Conservation (phyloP, 2,797 vertebrate genomes). For the Garrulus glandarius region DNA sequence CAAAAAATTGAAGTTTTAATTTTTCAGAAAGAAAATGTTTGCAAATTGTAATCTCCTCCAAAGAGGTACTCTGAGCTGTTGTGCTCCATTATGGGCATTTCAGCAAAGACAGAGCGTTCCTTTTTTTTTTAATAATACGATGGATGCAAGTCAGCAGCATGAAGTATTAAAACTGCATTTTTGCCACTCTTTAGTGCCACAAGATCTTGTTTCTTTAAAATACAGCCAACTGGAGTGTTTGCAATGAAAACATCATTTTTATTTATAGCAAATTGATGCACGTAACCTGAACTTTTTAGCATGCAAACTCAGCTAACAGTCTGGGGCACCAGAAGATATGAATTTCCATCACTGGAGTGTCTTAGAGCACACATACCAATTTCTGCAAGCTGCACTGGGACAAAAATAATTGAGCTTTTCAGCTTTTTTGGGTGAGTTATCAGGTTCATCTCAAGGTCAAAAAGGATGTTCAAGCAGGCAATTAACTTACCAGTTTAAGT, state of each 20-base stretch:
- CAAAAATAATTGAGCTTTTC: constrained; percentile 12
- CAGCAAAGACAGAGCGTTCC: neutral
- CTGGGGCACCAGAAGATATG: neutral
- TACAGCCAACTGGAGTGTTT: neutral
- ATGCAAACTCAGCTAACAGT: neutral
- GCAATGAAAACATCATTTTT: neutral
- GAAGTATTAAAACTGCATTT: neutral
- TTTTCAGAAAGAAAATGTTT: neutral
- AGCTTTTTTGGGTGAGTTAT: neutral
- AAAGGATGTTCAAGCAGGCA: neutral
- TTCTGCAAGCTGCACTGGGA: neutral
- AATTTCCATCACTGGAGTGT: neutral
- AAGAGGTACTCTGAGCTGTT: neutral
- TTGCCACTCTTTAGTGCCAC: neutral
- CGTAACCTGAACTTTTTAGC: neutral
- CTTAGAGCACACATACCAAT: neutral
- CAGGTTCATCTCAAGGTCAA: neutral
- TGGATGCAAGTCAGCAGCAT: neutral
- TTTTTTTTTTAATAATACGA: neutral
- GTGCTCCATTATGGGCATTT: neutral
- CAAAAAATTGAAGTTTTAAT: neutral
- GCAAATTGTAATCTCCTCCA: neutral
- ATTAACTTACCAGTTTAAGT: neutral
- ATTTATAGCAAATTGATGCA: neutral
- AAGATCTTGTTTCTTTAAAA: neutral